Conservation (phyloP, 2,888 invertebrate species). For the Heliconius cydno region DNA sequence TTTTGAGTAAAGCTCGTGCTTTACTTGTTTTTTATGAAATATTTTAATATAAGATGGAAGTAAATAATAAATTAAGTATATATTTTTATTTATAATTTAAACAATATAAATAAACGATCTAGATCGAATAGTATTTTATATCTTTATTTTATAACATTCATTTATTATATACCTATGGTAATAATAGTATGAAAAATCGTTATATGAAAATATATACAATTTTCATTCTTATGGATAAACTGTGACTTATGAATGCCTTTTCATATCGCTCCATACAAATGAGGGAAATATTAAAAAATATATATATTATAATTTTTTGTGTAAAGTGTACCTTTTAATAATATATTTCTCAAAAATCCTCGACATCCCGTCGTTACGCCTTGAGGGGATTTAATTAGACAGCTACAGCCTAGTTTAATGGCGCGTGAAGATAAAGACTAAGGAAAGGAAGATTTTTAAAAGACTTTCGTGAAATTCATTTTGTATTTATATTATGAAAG, state of each 20-base stretch:
- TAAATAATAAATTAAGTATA: background rate
- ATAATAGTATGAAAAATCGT: too few relatives aligned
- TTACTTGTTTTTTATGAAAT: conserved; percentile 19
- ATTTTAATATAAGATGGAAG: background rate
- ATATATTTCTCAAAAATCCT: conserved; percentile 59
- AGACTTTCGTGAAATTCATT: conserved; percentile 49
- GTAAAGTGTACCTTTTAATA: conserved; percentile 43
- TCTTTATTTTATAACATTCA: background rate
- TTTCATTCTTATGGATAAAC: too few relatives aligned
- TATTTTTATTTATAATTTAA: too few relatives aligned
- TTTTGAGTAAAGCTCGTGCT: conserved; percentile 47
- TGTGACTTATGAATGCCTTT: background rate
- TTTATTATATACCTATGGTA: background rate
- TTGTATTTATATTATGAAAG: conserved; percentile 28
- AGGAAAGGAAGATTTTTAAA: conserved; percentile 66
- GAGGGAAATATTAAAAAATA: background rate
- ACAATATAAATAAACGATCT: background rate
- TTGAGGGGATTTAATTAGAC: conserved; percentile 76
- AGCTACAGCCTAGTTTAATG: conserved; percentile 68
- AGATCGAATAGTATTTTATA: background rate
- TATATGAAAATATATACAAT: too few relatives aligned
- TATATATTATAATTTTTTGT: too few relatives aligned
- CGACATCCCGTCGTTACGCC: conserved; percentile 57
- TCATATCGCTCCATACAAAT: background rate
- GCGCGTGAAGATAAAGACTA: conserved; percentile 71